Conservation (phyloP, 2,797 vertebrate species). For the Paramormyrops hopkinsi region DNA sequence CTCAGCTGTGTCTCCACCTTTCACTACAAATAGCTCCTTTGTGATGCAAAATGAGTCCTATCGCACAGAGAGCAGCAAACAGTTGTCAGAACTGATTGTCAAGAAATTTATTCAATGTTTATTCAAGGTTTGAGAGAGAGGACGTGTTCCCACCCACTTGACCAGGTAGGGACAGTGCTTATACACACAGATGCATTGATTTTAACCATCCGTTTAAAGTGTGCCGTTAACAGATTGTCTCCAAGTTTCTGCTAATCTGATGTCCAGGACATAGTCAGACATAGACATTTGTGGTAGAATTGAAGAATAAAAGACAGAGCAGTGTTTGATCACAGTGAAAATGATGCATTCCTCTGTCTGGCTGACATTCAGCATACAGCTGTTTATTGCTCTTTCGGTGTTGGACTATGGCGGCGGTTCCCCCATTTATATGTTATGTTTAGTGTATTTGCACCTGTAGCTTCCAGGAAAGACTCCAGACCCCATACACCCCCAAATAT, state of each 20-base stretch:
- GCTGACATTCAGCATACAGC: not conserved
- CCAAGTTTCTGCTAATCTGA: not conserved
- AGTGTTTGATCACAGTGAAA: not conserved
- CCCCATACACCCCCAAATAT: not conserved
- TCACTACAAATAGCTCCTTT: not conserved
- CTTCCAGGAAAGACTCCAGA: not conserved
- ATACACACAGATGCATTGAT: not conserved
- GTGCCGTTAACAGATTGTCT: not conserved
- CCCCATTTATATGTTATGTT: not conserved
- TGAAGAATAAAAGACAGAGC: not conserved
- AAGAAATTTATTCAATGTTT: not conserved
- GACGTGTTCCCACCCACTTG: not conserved
- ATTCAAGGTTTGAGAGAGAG: not conserved
- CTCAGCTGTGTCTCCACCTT: not conserved
- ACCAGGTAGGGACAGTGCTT: not conserved
- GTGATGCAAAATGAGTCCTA: not conserved
- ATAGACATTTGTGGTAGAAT: not conserved
- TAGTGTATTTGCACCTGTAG: not conserved
- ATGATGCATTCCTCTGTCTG: not conserved
- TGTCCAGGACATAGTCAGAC: not conserved
- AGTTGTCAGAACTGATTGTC: not conserved
- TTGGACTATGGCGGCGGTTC: not conserved
- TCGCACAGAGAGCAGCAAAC: not conserved
- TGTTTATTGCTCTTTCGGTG: not conserved
- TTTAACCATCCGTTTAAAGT: not conserved